Evolutionary conservation across 2,113 vertebrate species (phyloP), one percentile per base, ranked within the genome.

Genomic region (Noctilio leporinus): DNA sequence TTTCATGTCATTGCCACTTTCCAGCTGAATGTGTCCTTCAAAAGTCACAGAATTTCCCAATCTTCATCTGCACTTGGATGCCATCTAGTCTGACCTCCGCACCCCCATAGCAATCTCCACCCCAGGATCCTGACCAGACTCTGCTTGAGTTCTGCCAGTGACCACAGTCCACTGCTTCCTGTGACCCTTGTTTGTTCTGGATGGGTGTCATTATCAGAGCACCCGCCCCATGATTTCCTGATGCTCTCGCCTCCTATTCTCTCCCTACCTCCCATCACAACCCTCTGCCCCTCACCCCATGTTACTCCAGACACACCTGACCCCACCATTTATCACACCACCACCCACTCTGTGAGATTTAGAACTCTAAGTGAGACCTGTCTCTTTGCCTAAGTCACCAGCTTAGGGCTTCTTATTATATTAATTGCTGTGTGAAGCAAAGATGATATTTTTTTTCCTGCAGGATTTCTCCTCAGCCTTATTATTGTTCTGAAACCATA

Each of bases 401-500:
- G 70, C 86, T 78, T 80, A 53, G 16, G 24, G 78, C 91, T 95
- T 97, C 95, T 91, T 94, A 64, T 65, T 40, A 96, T 92, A 95
- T 87, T 96, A 92, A 93, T 95, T 97, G 17, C 70, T 93, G 8
- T 57, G 4, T 35, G 12, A 53, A 69, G 11, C 19, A 70, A 3
- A 94, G 59, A 91, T 40, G 1, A 82, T 38, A 96, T 65, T 91
- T 78, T 76, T 55, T 73, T 24, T 53, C 22, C 40, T 85, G 33
- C 75, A 59, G 96, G 94, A 95, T 94, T 4, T 97, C 92, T 75
- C 77, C 45, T 96, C 83, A 89, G 81, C 19, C 89, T 97, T 97
- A 96, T 93, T 97, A 98, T 98, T 97, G 69, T 97, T 98, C 95
- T 28, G 96, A 98, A 96, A 81, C 94, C 97, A 96, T 97, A 98